Evolutionary conservation across 2,113 vertebrate genomes (phyloP).

Genomic region (Caranx ignobilis): DNA sequence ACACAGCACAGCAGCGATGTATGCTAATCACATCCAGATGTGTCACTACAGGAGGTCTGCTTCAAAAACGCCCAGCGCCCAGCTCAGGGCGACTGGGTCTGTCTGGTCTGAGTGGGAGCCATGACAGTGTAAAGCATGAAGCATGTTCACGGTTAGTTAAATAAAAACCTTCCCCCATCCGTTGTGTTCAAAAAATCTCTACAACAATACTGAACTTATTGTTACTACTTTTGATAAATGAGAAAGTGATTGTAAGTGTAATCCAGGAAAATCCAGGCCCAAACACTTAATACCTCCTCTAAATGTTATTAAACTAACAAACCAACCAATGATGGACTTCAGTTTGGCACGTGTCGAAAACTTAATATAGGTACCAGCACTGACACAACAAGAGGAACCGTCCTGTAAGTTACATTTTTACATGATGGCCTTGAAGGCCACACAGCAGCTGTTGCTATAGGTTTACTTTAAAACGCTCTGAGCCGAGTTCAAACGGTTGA

Average conservation of each 20-base stretch:
- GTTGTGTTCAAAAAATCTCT: too few species aligned
- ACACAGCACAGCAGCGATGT: background rate
- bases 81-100: conserved; percentile 16
- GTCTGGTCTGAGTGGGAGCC: conserved; percentile 12
- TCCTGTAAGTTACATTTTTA: background rate
- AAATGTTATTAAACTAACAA: background rate
- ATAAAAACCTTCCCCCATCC: too few species aligned
- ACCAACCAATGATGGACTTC: too few species aligned
- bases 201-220: background rate
- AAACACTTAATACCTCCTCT: background rate
- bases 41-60: conserved; percentile 33
- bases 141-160: too few species aligned
- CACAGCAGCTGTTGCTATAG: background rate
- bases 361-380: background rate
- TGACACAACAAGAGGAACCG: background rate
- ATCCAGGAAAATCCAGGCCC: background rate
- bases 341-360: background rate
- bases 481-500: background rate
- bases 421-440: background rate
- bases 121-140: background rate
- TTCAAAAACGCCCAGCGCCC: conserved; percentile 18
- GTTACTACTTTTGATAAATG: background rate
- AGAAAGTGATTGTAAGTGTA: background rate
- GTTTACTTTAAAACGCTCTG: background rate
- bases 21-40: conserved; percentile 32